Evolutionary conservation across 2,888 invertebrate species (phyloP), one percentile per base, ranked within the genome.

Genomic region (Drosophila eohydei): DNA sequence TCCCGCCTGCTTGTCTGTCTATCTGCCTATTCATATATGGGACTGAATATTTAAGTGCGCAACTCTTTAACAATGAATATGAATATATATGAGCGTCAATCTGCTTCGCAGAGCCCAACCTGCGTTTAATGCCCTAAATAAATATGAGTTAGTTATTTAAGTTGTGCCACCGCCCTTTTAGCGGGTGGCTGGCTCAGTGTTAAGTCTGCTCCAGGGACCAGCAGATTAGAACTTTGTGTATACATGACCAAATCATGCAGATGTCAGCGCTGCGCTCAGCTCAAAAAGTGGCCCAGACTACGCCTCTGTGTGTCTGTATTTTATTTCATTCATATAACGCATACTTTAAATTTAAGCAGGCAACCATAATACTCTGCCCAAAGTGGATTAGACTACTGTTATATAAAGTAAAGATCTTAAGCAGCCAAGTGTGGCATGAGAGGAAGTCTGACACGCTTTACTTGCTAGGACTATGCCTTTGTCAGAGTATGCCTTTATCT

Each of bases 61-160:
- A 63, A 63, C 59, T 50, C 51, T 58, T 73, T 60, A 57, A 64
- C 74, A 74, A 68, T 74, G 74, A 68, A 75, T 78, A 75, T 64
- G 77, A 78, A 75, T 78, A 75, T 78, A 78, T 75, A 74, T 75
- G 48, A 79, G 55, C 56, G 51, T 16, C 16, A 60, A 34, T 11
- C 34, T 21, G 16, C 43, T n/a, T 36, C 32, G 48, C 57, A 32
- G 12, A 40, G 43, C 56, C 11, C 59, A 41, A 26, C 32, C 50
- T 52, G 54, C 68, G 50, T 61, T 63, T 71, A 57, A 71, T 64
- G 64, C 26, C 52, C 59, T 28, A 62, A 59, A 62, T 59, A 59
- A 44, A 40, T 62, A 60, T 30, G 30, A 46, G 62, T 30, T 28
- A 36, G 64, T 48, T 64, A 50, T 32, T 48, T 64, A 50, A 34